Percentiles rank a stretch among this genome's conserved stretches.
phyloP scores from a whole-genome alignment of 2,113 vertebrate genomes.

The Puntigrus tetrazona region DNA sequence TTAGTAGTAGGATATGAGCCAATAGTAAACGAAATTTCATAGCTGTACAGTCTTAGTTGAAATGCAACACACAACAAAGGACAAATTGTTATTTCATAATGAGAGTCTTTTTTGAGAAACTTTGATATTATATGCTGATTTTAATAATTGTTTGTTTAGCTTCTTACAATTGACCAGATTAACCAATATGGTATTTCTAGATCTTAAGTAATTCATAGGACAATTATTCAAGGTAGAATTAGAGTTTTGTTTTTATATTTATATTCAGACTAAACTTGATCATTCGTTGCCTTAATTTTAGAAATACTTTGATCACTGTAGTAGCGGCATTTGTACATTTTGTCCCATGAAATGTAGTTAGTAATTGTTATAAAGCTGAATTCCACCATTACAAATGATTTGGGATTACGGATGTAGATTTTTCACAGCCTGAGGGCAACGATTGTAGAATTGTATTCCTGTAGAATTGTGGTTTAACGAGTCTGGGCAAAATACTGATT shows the following conservation, averaged over 20 bases:
- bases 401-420: neutral
- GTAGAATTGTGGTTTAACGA: neutral
- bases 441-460: too few species aligned
- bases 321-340: neutral
- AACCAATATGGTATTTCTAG: neutral
- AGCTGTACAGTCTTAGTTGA: slow-evolving; percentile 60
- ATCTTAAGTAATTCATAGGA: neutral
- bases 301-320: neutral
- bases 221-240: neutral
- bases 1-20: neutral
- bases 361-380: neutral
- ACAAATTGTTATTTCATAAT: neutral
- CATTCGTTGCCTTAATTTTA: neutral
- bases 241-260: slow-evolving; percentile 8
- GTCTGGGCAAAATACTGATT: neutral
- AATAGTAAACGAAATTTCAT: slow-evolving; percentile 41
- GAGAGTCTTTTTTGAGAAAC: neutral
- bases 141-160: slow-evolving; percentile 27
- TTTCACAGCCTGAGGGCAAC: neutral
- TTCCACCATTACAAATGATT: neutral
- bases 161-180: slow-evolving; percentile 11
- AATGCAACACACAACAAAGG: neutral
- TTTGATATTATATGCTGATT: slow-evolving; percentile 18
- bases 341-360: neutral
- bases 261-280: slow-evolving; percentile 4